Percentiles rank a stretch among this genome's conserved stretches.
Evolutionary conservation across 2,888 invertebrate genomes (phyloP).

Genomic region (Pogonocherus hispidulus): DNA sequence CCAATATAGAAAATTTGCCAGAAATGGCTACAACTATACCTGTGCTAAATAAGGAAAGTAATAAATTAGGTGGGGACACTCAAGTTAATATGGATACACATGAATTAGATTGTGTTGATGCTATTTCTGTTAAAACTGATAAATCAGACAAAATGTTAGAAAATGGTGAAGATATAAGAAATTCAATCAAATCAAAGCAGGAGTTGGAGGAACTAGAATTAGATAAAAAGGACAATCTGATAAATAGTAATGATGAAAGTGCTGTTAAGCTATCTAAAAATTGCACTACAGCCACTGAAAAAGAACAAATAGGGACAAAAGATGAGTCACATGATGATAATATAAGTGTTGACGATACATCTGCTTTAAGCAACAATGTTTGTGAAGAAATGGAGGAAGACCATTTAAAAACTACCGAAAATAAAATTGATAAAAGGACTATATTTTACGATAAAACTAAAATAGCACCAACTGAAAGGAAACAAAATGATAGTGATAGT

Average conservation of each 20-base stretch:
- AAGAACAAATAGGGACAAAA: not conserved
- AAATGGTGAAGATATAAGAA: not conserved
- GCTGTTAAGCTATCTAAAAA: not conserved
- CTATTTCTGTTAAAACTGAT: no score
- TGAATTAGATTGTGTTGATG: no score
- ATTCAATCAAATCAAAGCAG: not conserved
- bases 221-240: no score
- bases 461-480: not conserved
- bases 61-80: not conserved
- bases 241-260: not conserved
- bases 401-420: not conserved
- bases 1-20: no score
- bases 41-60: not conserved
- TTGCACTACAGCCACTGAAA: not conserved
- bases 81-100: no score
- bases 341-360: not conserved
- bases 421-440: not conserved
- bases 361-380: no score
- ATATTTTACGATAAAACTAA: not conserved
- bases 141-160: no score
- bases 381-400: no score
- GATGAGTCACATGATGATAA: not conserved
- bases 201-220: no score
- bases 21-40: not conserved
- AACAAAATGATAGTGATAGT: not conserved